phyloP scores from a whole-genome alignment of 2,888 invertebrate genomes.

The Acleris emargana region DNA sequence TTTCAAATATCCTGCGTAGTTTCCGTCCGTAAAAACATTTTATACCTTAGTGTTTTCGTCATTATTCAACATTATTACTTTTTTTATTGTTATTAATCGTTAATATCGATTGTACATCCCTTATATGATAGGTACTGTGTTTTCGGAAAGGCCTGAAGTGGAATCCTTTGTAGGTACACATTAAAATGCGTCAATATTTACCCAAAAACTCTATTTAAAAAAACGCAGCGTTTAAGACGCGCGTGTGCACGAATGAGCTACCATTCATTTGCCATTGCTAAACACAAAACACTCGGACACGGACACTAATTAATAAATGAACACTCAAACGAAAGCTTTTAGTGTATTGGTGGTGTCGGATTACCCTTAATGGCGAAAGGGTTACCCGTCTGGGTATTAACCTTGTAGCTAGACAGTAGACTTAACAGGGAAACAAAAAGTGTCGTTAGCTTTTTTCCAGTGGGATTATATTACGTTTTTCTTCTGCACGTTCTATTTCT shows the following conservation, averaged over 20 bases:
- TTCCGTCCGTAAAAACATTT: no score
- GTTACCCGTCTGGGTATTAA: constrained; percentile 43
- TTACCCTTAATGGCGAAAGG: constrained; percentile 67
- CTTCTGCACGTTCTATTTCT: background rate
- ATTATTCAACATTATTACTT: no score
- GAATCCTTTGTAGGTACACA: no score
- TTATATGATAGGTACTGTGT: no score
- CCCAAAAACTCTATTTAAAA: background rate
- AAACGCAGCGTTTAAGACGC: constrained; percentile 32
- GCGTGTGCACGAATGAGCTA: constrained; percentile 39
- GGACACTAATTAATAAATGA: constrained; percentile 59
- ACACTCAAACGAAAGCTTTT: constrained; percentile 54
- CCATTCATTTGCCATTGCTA: constrained; percentile 43
- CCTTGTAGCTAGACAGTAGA: constrained; percentile 42
- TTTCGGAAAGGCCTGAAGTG: no score
- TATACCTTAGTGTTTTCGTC: no score
- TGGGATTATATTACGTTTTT: background rate
- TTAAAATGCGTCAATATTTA: background rate
- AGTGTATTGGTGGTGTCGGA: constrained; percentile 59
- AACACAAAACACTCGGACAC: constrained; percentile 49
- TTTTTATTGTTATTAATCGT: no score
- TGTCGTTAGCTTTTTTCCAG: constrained; percentile 18
- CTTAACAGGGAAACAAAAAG: constrained; percentile 40
- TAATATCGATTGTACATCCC: no score
- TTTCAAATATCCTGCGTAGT: no score